A percentile compares a stretch with the other conserved stretches of the same genome.
Evolutionary conservation across 2,888 invertebrate species (phyloP).

Genomic region (Stenchaetothrips biformis): DNA sequence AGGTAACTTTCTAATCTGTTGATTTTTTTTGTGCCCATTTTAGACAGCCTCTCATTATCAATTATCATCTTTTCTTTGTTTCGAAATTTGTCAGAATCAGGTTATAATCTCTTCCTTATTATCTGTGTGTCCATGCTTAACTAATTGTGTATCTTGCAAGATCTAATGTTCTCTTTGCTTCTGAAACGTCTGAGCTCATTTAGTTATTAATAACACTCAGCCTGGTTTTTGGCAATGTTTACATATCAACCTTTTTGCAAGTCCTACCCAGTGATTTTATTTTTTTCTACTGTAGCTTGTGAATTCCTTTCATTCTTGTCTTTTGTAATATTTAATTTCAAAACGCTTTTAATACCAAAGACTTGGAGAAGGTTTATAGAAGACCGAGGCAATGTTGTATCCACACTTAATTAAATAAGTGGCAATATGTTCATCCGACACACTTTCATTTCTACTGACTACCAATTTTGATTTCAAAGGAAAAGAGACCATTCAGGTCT

Average conservation of each 20-base stretch:
- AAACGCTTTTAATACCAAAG: constrained; percentile 9
- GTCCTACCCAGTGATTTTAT: not conserved
- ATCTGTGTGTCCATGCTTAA: not conserved
- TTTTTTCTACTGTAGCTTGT: not conserved
- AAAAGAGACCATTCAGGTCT: not conserved
- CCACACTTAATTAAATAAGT: not conserved
- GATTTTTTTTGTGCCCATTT: not conserved
- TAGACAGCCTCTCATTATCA: not conserved
- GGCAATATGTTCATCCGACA: not conserved
- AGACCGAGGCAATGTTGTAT: not conserved
- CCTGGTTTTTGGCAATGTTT: not conserved
- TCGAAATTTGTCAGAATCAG: not conserved
- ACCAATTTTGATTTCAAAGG: not conserved
- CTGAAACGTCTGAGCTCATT: not conserved
- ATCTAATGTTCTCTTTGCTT: not conserved
- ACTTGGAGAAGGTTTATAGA: not conserved
- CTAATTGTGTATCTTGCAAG: not conserved
- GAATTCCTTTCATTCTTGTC: too few relatives aligned
- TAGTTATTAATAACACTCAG: not conserved
- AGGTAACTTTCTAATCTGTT: not conserved
- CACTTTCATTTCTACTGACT: not conserved
- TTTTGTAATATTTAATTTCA: not conserved
- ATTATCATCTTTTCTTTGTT: not conserved
- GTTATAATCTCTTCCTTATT: not conserved
- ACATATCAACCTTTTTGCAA: not conserved